Conservation (phyloP, 1,140 invertebrate species). For the Ips typographus region DNA sequence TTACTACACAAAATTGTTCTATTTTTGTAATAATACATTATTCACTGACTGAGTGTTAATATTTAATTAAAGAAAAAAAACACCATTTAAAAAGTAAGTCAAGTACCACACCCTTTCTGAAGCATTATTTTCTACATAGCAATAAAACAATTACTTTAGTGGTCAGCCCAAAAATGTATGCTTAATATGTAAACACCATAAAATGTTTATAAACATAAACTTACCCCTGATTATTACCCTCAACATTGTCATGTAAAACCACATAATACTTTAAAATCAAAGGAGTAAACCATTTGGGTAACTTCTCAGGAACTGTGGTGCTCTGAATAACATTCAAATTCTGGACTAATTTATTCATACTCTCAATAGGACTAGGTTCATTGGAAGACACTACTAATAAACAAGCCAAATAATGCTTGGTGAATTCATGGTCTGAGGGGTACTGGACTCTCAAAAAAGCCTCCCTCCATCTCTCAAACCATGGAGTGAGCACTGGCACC, state of each 20-base stretch:
- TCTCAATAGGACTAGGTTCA: conserved; percentile 78
- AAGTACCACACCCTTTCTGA: no score
- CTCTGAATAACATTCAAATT: conserved; percentile 78
- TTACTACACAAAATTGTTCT: background rate
- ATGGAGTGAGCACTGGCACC: conserved; percentile 78
- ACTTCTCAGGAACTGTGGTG: conserved; percentile 66
- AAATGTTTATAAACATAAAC: conserved; percentile 10
- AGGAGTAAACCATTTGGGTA: conserved; percentile 89
- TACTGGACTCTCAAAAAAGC: conserved; percentile 87
- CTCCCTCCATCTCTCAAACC: conserved; percentile 95
- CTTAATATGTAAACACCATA: background rate
- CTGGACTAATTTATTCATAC: conserved; percentile 73
- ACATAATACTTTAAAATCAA: conserved; percentile 87
- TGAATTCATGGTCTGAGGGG: conserved; percentile 93
- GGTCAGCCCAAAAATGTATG: background rate
- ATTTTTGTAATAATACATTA: background rate
- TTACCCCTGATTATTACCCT: conserved; percentile 31
- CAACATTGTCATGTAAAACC: conserved; percentile 58
- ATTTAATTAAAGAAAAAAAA: background rate
- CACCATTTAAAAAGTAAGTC: no score
- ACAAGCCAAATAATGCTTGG: conserved; percentile 90
- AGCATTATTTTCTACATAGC: no score
- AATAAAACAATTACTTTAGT: no score
- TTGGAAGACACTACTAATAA: conserved; percentile 81
- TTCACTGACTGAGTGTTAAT: background rate